Conservation (phyloP, 1,140 invertebrate species). For the Campoletis sonorensis region DNA sequence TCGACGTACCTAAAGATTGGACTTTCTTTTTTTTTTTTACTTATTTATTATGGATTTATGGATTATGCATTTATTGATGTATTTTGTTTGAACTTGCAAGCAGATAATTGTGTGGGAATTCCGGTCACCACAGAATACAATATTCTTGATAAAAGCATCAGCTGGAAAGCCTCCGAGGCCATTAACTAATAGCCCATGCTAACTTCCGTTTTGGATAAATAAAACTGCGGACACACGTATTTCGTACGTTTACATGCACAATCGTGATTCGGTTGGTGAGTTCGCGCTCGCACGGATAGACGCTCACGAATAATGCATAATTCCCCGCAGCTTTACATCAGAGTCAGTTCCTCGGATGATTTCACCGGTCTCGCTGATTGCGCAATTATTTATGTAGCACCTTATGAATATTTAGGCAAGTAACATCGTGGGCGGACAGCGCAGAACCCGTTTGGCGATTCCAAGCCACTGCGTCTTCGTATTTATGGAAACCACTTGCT, state of each 20-base stretch:
- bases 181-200: neutral
- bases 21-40: no score
- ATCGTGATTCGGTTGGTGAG: neutral
- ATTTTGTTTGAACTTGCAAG: no score
- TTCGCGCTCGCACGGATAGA: neutral
- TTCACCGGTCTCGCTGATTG: slow-evolving; percentile 9
- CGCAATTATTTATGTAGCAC: slow-evolving; percentile 16
- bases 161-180: neutral
- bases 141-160: neutral
- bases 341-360: neutral
- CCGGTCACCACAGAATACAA: neutral
- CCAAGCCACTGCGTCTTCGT: neutral
- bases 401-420: slow-evolving; percentile 53
- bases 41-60: no score
- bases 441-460: neutral
- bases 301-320: neutral
- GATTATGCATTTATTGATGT: no score
- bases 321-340: neutral
- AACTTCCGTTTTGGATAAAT: slow-evolving; percentile 7
- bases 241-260: neutral
- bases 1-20: no score
- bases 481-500: no score
- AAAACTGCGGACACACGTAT: neutral
- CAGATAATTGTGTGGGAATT: no score
- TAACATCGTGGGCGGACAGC: neutral